phyloP scores from a whole-genome alignment of 2,113 vertebrate genomes.

The Erpornis zantholeuca region DNA sequence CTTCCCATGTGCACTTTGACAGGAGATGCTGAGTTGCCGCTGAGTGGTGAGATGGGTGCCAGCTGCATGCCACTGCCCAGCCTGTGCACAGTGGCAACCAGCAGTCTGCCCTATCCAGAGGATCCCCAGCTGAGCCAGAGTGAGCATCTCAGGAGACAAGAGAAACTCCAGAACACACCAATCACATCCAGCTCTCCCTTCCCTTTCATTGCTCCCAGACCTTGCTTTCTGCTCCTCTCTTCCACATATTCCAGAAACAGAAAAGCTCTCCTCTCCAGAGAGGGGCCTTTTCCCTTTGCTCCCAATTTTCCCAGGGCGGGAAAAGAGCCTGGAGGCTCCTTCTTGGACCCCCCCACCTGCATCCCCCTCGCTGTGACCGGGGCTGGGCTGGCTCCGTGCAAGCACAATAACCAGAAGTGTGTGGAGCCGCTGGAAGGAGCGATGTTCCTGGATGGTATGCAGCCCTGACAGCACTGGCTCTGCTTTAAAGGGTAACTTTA shows the following conservation, averaged over 20 bases:
- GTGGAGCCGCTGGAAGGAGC: background rate
- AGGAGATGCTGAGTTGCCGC: rapidly evolving
- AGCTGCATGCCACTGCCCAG: rapidly evolving
- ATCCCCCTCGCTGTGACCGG: background rate
- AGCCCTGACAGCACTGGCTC: slow-evolving; percentile 42
- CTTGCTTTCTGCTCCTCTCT: background rate
- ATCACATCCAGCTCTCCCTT: background rate
- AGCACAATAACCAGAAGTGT: background rate
- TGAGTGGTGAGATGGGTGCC: background rate
- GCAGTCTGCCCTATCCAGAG: background rate
- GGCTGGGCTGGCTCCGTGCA: rapidly evolving
- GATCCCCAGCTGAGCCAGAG: background rate
- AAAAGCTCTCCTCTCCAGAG: background rate
- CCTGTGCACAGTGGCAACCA: background rate
- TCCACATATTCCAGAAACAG: background rate
- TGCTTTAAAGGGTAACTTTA: slow-evolving; percentile 56
- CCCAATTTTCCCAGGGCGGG: background rate
- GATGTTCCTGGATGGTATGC: slow-evolving; percentile 18
- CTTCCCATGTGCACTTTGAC: background rate
- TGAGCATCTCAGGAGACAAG: background rate
- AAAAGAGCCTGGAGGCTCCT: background rate
- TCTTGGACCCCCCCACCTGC: background rate
- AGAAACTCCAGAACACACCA: background rate
- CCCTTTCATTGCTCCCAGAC: background rate
- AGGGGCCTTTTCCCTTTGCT: background rate